A percentile compares a stretch with the other conserved stretches of the same genome.
Evolutionary conservation across 2,888 invertebrate genomes (phyloP).

Genomic region (Drosophila colorata): DNA sequence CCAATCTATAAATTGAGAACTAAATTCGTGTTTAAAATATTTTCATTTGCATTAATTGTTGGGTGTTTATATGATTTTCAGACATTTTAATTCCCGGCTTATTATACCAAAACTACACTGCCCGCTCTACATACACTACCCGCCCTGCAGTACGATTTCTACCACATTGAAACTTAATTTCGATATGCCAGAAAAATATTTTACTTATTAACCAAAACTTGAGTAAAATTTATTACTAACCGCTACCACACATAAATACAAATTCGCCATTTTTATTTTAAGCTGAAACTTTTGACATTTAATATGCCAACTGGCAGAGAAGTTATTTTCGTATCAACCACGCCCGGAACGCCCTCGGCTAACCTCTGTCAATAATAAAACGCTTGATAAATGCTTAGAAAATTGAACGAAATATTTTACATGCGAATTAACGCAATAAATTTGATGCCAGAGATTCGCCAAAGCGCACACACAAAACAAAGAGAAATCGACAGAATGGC

Average conservation of each 20-base stretch:
- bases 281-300: constrained; percentile 59
- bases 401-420: constrained; percentile 74
- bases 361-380: constrained; percentile 79
- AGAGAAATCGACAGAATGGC: constrained; percentile 28
- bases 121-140: not conserved
- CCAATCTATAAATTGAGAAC: too few relatives aligned
- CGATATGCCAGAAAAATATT: constrained; percentile 51
- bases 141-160: not conserved
- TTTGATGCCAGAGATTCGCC: constrained; percentile 56
- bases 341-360: constrained; percentile 2
- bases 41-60: not conserved
- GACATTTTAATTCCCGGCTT: not conserved
- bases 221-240: constrained; percentile 61
- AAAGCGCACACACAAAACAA: constrained; percentile 23
- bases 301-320: constrained; percentile 24
- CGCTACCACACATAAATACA: constrained; percentile 53
- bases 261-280: constrained; percentile 63
- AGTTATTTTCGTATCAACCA: constrained; percentile 39
- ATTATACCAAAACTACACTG: not conserved
- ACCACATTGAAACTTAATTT: constrained; percentile 61
- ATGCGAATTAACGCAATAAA: constrained; percentile 80
- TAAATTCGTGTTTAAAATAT: not conserved
- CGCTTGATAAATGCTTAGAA: constrained; percentile 78
- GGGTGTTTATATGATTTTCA: not conserved
- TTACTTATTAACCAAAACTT: constrained; percentile 61